Percentiles rank a stretch among this genome's conserved stretches.
Conservation (phyloP, 2,113 vertebrate genomes). For the Channa argus region DNA sequence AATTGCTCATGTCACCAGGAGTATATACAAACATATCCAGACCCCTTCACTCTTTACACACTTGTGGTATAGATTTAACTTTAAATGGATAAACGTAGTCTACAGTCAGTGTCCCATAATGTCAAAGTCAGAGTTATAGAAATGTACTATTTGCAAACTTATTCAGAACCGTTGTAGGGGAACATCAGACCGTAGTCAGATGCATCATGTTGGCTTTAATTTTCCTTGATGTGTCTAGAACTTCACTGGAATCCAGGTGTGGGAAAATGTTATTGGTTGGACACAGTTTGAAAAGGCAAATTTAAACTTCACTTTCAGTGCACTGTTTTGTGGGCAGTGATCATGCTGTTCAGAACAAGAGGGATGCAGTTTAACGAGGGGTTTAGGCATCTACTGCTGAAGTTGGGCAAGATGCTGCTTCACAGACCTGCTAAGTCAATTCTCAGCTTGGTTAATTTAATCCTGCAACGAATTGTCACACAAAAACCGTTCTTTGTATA, state of each 20-base stretch:
- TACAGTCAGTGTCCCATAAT: not conserved
- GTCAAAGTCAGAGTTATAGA: not conserved
- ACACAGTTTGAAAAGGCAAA: too few relatives aligned
- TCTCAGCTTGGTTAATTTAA: too few relatives aligned
- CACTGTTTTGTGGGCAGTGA: too few relatives aligned
- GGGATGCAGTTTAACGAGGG: too few relatives aligned
- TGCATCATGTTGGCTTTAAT: conserved; percentile 6
- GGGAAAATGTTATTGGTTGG: too few relatives aligned
- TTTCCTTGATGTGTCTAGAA: not conserved
- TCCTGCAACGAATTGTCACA: too few relatives aligned
- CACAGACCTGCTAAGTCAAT: too few relatives aligned
- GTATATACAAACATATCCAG: not conserved
- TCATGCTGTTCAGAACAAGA: too few relatives aligned
- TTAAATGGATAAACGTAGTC: not conserved
- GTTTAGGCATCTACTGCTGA: too few relatives aligned
- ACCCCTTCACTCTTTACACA: not conserved
- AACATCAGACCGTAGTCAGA: not conserved
- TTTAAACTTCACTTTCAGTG: too few relatives aligned
- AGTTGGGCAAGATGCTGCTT: too few relatives aligned
- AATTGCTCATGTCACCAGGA: not conserved
- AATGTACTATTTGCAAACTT: not conserved
- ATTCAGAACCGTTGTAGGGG: not conserved
- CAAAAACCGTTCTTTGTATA: too few relatives aligned
- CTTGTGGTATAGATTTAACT: not conserved
- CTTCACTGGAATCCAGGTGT: not conserved